Evolutionary conservation across 2,113 vertebrate genomes (phyloP), one percentile per base, ranked within the genome.

Genomic region (Solenodon paradoxus): DNA sequence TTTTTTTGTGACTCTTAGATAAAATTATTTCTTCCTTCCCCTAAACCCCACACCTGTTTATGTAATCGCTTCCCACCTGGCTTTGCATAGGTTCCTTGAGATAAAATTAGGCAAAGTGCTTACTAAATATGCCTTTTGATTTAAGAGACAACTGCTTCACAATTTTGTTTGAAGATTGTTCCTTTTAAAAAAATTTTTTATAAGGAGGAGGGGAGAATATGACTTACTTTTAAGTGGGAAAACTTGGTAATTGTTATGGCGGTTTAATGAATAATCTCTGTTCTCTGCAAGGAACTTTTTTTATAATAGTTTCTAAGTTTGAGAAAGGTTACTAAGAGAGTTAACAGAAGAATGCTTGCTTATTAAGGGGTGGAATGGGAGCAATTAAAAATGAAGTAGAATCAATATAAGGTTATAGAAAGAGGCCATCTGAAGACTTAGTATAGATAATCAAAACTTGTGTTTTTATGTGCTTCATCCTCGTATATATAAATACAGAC

Each of bases 1-100:
- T 92, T 95, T 97, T 26, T 91, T 79, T 95, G 30, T 92, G 71
- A 94, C 40, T 77, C 71, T 93, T 79, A 84, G 77, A 81, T 96
- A 83, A 77, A 89, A 72, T 83, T 92, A 71, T 9, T 79, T 47
- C 49, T 79, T 38, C 55, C 40, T 79, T 47, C 28, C 17, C n/a
- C 32, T 68, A 75, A 16, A 51, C 30, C 74, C 66, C 6, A 89
- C 12, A 79, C 28, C 13, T 83, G 7, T 92, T n/a, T 92, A 40
- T 12, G 17, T 79, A 92, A 63, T 79, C 87, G 66, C 63, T 42
- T 61, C 42, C 78, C 66, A 57, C 38, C 82, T 94, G 35, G 90
- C 51, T 77, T 89, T 89, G 74, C 63, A 20, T 92, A 77, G 28
- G 66, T 82, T 85, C 55, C 55, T 81, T 78, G 68, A 95, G 88